Evolutionary conservation across 2,888 invertebrate species (phyloP).

Genomic region (Aspidiotus destructor): DNA sequence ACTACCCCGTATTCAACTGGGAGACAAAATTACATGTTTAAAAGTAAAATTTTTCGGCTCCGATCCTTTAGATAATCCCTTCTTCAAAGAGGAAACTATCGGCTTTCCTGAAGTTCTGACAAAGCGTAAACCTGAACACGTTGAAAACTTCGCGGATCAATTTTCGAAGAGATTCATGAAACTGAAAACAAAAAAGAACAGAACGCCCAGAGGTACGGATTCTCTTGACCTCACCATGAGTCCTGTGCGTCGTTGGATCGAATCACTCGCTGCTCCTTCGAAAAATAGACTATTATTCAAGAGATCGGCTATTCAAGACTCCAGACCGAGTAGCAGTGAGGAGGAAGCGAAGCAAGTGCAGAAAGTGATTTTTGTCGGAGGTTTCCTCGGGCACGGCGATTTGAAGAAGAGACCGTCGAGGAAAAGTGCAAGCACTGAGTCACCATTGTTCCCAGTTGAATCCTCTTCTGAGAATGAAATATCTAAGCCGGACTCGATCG

Average conservation of each 20-base stretch:
- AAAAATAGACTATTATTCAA: neutral
- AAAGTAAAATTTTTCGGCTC: conserved; percentile 64
- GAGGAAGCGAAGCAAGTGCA: conserved; percentile 9
- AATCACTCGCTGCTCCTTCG: neutral
- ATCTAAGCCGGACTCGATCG: neutral
- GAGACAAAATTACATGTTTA: conserved; percentile 64
- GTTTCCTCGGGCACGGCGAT: conserved; percentile 10
- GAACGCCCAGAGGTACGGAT: neutral
- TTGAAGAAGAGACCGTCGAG: neutral
- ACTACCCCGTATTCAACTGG: conserved; percentile 52
- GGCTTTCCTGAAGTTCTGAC: conserved; percentile 38
- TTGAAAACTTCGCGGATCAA: conserved; percentile 11
- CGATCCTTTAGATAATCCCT: conserved; percentile 64
- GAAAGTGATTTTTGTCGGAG: conserved; percentile 15
- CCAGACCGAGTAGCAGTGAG: neutral
- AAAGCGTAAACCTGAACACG: conserved; percentile 21
- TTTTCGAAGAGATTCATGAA: neutral
- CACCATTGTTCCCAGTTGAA: neutral
- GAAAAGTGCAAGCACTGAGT: neutral
- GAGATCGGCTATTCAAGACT: neutral
- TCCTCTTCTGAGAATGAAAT: neutral
- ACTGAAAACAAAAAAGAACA: neutral
- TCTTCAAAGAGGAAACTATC: conserved; percentile 48
- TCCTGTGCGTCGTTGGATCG: conserved; percentile 6
- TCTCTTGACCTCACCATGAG: neutral